Evolutionary conservation across 2,113 vertebrate genomes (phyloP), one percentile per base, ranked within the genome.

Genomic region (Siniperca chuatsi): DNA sequence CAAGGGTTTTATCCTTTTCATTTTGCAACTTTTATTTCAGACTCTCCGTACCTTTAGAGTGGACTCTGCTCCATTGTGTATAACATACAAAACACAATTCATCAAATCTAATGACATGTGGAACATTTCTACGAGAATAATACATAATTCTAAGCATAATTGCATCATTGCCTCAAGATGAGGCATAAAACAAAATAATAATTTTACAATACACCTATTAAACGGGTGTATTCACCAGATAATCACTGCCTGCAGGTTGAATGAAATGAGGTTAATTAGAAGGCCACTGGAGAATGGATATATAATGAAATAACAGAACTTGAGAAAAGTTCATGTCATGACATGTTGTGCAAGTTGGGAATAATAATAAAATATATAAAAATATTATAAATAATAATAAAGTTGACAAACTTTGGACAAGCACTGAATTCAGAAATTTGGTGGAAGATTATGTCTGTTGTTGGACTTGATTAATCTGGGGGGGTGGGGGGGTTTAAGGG

Each of bases 211-310:
- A 70, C 2, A 12, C 12, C 75, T 82, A 85, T 92, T 79, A 89
- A 82, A 89, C 21, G 75, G 73, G 80, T 87, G 78, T 84, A 74
- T 87, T 92, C 84, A 87, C 82, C 65, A 82, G 85, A 92, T 89
- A 93, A 93, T 90, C 84, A 83, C 15, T 84, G 92, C 90, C 91
- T 90, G 80, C 78, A 86, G 90, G 90, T 90, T 89, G 69, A 89
- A 89, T 89, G 55, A 82, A 91, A 86, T 85, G 12, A 83, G 80
- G 85, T 92, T 94, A 93, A 93, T 94, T 94, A 93, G 69, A 67
- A 87, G 70, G 68, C 60, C 84, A 85, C 55, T 81, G 62, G 54
- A 86, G 74, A 88, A 73, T 79, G 72, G 21, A 70, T 88, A 83
- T 78, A 75, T 57, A 79, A 78, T 83, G 66, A 81, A 81, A 82